Evolutionary conservation across 2,113 vertebrate species (phyloP), one percentile per base, ranked within the genome.

Genomic region (Brachypteracias leptosomus): DNA sequence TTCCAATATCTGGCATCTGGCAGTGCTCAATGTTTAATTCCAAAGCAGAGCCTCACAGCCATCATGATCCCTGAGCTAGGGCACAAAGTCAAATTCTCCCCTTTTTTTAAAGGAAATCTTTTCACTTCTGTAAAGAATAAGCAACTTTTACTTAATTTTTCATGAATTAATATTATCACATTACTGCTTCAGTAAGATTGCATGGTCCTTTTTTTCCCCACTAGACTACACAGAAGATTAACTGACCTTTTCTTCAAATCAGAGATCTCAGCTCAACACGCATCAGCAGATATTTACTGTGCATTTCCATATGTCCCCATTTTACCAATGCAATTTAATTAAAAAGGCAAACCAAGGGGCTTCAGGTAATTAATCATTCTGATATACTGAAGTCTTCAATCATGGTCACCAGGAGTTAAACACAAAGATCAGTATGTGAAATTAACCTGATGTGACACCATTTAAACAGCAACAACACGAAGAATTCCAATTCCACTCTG

Each of bases 1-100:
- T 97, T 97, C 88, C 93, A 13, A 89, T 93, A 95, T 95, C 97
- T 98, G 95, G 96, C 97, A 98, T 97, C 94, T 98, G 97, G 95
- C 93, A 97, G 94, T 42, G 72, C 91, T 97, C 96, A 97, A 96
- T 89, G 94, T 97, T 97, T 97, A 97, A 98, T 96, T 97, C 97
- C 95, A 97, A 97, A 97, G 95, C 86, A 96, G 79, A 96, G 73
- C 85, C 86, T 97, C 66, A 38, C 63, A 98, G 95, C 73, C 96
- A 96, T 92, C 44, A 81, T 46, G 78, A 95, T 94, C 82, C 75
- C 78, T 91, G 51, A 24, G 62, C 57, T 92, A 76, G 73, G 70
- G 85, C 89, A 97, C 65, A 89, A 96, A 97, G 97, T 96, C 90
- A 95, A 90, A 83, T 84, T 91, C 36, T 8, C 62, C 63, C 16